These are phyloP conservation scores for Axinella damicornis DNA, from an alignment of 37 sponge, comb jelly and placozoan species.

Conservation along the genomic window DNA sequence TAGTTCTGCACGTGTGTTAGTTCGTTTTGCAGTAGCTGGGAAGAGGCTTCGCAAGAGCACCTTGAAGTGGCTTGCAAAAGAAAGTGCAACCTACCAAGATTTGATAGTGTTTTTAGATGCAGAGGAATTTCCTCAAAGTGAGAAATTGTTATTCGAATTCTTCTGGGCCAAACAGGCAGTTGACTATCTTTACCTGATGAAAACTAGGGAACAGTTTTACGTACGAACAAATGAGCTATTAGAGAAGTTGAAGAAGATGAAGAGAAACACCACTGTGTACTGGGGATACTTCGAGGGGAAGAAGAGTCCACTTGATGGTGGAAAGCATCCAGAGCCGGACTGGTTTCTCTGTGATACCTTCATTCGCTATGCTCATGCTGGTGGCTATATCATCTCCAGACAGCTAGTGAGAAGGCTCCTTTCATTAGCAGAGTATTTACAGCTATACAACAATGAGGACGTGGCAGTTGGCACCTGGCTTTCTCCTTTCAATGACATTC, in stretches of 20 bases:
- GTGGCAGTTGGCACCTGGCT: slow-evolving; percentile 61
- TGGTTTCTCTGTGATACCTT: slow-evolving; percentile 56
- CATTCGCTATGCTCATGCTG: slow-evolving; percentile 62
- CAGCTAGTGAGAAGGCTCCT: slow-evolving; percentile 29
- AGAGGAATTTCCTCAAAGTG: slow-evolving; percentile 24
- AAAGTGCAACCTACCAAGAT: slow-evolving; percentile 19
- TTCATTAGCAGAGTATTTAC: slow-evolving; percentile 12
- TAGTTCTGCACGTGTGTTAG: not conserved
- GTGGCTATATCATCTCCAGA: slow-evolving; percentile 52
- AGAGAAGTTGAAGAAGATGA: not conserved
- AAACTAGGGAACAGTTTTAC: slow-evolving; percentile 31
- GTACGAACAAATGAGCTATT: not conserved
- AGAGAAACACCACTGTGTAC: slow-evolving; percentile 12
- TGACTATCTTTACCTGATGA: slow-evolving; percentile 16
- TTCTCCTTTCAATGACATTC: slow-evolving; percentile 53
- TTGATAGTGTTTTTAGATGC: slow-evolving; percentile 28
- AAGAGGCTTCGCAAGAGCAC: not conserved
- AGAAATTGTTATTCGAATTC: slow-evolving; percentile 16
- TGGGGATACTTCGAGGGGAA: slow-evolving; percentile 60
- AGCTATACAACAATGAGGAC: slow-evolving; percentile 61
- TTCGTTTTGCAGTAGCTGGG: slow-evolving; percentile 17
- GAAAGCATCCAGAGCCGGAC: slow-evolving; percentile 24
- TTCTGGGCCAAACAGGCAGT: not conserved
- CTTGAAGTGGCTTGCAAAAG: not conserved
- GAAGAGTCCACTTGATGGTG: not conserved